phyloP scores from a whole-genome alignment of 2,888 invertebrate genomes.

The Zygogramma bicolorata region DNA sequence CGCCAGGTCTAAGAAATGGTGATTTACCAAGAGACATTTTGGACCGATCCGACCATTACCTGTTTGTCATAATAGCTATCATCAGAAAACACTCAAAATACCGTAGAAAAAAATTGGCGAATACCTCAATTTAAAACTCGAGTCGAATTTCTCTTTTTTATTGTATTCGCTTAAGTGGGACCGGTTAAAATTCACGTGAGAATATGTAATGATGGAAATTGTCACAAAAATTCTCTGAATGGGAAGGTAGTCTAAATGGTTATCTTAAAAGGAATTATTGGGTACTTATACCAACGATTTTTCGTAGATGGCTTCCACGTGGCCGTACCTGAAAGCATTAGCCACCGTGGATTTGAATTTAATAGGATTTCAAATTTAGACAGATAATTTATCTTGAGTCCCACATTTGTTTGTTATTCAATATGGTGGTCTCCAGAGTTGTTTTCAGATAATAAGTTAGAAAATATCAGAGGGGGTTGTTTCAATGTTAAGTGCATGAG shows the following conservation, averaged over 20 bases:
- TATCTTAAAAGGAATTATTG: background rate
- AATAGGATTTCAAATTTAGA: background rate
- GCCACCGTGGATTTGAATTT: background rate
- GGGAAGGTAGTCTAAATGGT: background rate
- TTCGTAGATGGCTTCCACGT: background rate
- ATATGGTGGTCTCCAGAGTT: too few relatives aligned
- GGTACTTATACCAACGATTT: background rate
- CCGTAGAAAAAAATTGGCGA: conserved; percentile 37
- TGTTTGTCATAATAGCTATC: conserved; percentile 48
- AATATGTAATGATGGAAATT: conserved; percentile 17
- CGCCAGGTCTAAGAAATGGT: conserved; percentile 28
- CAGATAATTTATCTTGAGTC: background rate
- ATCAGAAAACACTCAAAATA: conserved; percentile 39
- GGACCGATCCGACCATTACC: conserved; percentile 30
- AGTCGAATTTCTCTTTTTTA: background rate
- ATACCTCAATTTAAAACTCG: conserved; percentile 29
- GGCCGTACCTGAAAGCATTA: background rate
- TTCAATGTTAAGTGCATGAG: too few relatives aligned
- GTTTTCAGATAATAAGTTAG: too few relatives aligned
- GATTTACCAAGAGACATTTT: conserved; percentile 35
- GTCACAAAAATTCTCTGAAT: background rate
- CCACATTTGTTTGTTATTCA: background rate
- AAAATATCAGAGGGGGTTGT: too few relatives aligned
- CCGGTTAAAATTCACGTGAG: conserved; percentile 19
- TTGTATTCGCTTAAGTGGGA: background rate